Evolutionary conservation across 2,113 vertebrate genomes (phyloP).

Genomic region (Bettongia penicillata): DNA sequence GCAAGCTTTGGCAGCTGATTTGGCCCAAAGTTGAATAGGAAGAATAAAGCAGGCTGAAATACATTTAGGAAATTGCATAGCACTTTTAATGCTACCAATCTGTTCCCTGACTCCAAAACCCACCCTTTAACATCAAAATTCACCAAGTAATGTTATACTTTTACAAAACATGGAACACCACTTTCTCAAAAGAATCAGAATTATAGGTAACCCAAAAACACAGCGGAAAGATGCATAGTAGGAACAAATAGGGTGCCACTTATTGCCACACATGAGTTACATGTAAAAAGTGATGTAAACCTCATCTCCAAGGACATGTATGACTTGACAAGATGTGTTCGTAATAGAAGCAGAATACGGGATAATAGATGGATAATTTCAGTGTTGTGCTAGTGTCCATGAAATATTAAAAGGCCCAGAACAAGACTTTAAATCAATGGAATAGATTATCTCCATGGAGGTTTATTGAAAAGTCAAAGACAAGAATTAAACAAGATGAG

Average conservation of each 20-base stretch:
- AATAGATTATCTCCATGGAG: background rate
- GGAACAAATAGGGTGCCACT: background rate
- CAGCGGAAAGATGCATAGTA: background rate
- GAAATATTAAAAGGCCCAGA: background rate
- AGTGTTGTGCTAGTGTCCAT: background rate
- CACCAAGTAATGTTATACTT: background rate
- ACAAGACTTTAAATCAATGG: background rate
- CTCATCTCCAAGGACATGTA: background rate
- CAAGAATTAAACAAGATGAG: background rate
- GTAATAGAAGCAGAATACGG: background rate
- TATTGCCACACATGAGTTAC: background rate
- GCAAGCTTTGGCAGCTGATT: background rate
- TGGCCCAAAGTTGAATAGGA: background rate
- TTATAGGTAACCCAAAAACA: background rate
- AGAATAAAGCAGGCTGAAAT: background rate
- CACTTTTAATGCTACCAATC: background rate
- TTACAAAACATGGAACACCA: background rate
- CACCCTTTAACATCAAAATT: background rate
- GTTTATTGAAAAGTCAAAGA: background rate
- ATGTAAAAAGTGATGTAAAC: background rate
- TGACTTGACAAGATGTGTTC: background rate
- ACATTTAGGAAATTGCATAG: background rate
- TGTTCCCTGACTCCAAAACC: background rate
- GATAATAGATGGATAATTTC: background rate
- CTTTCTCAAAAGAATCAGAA: background rate